These are phyloP conservation scores for Drosophila maculinotata DNA, from an alignment of 2,888 invertebrate species.

Conservation along the genomic window DNA sequence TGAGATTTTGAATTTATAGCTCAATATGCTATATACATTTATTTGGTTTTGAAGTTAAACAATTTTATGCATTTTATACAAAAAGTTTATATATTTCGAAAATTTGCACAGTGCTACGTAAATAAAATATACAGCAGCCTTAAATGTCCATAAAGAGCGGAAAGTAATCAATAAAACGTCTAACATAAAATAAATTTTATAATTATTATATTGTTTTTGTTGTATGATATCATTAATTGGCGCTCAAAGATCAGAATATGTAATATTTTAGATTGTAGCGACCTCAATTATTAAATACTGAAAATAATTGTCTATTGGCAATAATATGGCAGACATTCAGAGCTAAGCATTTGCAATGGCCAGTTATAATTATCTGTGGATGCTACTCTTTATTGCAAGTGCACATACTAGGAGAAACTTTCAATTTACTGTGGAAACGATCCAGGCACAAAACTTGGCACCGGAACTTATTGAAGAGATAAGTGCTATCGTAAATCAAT, in stretches of 20 bases:
- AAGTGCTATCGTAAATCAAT: background rate
- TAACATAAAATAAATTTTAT: too few species aligned
- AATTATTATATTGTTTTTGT: too few species aligned
- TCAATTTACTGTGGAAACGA: background rate
- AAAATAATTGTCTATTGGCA: background rate
- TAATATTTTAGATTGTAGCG: too few species aligned
- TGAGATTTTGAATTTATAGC: conserved; percentile 1
- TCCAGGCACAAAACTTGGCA: background rate
- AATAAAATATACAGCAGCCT: too few species aligned
- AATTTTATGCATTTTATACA: too few species aligned
- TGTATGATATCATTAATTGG: background rate
- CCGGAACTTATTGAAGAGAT: background rate
- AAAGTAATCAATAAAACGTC: too few species aligned
- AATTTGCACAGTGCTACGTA: too few species aligned
- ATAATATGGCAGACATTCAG: background rate
- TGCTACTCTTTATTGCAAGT: background rate
- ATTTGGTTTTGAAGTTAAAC: too few species aligned
- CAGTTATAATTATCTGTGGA: background rate
- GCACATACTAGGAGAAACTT: background rate
- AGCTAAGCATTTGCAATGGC: conserved; percentile 8
- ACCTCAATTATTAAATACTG: background rate
- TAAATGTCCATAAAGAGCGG: too few species aligned
- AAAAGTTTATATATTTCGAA: too few species aligned
- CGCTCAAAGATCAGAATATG: background rate
- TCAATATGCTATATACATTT: too few species aligned